Base-by-base conservation (phyloP, 2,797 vertebrate species). In the Monodelphis domestica region DNA sequence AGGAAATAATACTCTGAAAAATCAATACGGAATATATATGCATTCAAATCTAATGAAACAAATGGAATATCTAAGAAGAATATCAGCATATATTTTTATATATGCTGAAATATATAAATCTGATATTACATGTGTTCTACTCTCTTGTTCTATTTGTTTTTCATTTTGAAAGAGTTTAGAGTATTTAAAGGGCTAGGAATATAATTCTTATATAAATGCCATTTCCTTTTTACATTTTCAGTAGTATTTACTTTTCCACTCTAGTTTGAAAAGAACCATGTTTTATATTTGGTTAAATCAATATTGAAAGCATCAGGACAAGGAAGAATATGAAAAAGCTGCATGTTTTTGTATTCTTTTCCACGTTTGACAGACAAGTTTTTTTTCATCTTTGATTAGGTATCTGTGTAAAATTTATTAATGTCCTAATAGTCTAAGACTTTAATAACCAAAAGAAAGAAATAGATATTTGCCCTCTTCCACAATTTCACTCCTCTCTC, bases 101-200 rank as follows among this genome's bases (percentile, higher is more conserved):
- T n/a, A n/a, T 54, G 93, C 29, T 87, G 63, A 84, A 14, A 94
- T 24, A 92, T 92, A 89, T 92, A 0, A 91, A 92, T 95, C 91
- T 94, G 59, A 26, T 12, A 57, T 33, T 0, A n/a, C 30, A 92
- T 30, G 89, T 53, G 26, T 93, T 96, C 94, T 88, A 50, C 93
- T 56, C 14, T 87, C 91, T 70, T 5, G 59, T 89, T 24, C 17
- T 87, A 11, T n/a, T 92, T 59, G 5, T 63, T 33, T 28, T 38
- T 52, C 24, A 89, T 91, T 94, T 57, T 17, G 54, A 50, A 0
- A 95, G 95, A 95, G 94, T 94, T 78, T 93, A 55, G 21, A 92
- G 91, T 53, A 54, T 88, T 84, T 55, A 88, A 91, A 51, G 15
- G 38, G 70, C 50, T 84, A 24, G 70, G 21, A 84, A 84, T 84